phyloP scores from a whole-genome alignment of 2,113 vertebrate genomes.

The Trachemys scripta region DNA sequence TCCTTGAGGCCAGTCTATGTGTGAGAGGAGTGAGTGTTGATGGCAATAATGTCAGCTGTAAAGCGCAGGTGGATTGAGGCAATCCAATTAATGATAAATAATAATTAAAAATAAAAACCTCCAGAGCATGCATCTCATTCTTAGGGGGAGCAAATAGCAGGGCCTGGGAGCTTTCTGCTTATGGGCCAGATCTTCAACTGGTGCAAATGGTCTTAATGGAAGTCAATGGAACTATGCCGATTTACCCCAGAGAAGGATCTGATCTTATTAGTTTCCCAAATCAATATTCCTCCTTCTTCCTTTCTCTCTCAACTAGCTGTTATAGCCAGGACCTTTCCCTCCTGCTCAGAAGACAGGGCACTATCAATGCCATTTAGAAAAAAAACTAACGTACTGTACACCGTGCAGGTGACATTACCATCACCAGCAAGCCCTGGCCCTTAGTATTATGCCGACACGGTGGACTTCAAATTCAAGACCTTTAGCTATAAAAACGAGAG shows the following conservation, averaged over 20 bases:
- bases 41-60: neutral
- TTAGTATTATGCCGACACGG: neutral
- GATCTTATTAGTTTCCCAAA: neutral
- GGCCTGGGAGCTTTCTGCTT: neutral
- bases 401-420: neutral
- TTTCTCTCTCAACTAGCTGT: neutral
- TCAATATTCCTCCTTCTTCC: neutral
- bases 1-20: neutral
- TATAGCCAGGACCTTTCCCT: neutral
- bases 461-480: neutral
- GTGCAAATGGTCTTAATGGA: neutral
- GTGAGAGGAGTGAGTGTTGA: neutral
- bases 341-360: neutral
- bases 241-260: neutral
- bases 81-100: neutral
- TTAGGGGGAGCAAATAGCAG: neutral
- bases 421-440: neutral
- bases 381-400: neutral
- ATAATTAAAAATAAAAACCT: neutral
- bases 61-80: neutral
- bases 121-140: neutral
- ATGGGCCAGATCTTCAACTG: neutral
- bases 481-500: neutral
- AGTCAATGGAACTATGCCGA: neutral
- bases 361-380: neutral